A percentile compares a stretch with the other conserved stretches of the same genome.
phyloP scores from a whole-genome alignment of 2,797 vertebrate genomes.

The Sciaenops ocellatus region DNA sequence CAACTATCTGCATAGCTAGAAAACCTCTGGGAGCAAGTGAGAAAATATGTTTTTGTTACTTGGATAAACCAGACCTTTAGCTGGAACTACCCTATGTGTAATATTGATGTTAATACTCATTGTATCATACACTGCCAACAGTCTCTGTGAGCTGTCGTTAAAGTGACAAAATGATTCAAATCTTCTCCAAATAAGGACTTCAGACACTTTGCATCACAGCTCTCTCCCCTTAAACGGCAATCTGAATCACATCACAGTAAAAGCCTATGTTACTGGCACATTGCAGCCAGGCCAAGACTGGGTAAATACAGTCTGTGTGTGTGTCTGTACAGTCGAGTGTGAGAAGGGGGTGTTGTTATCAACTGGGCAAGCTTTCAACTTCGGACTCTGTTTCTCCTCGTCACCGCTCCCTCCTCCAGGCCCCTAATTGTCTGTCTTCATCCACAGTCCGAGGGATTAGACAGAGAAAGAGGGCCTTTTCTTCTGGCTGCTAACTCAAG shows the following conservation, averaged over 20 bases:
- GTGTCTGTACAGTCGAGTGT: constrained; percentile 48
- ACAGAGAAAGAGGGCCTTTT: constrained; percentile 58
- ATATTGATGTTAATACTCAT: too few species aligned
- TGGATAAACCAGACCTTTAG: too few species aligned
- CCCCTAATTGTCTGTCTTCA: constrained; percentile 38
- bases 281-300: constrained; percentile 19
- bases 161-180: not conserved
- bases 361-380: constrained; percentile 57
- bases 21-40: too few species aligned
- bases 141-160: not conserved
- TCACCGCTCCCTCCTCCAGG: constrained; percentile 40
- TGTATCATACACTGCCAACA: too few species aligned
- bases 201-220: constrained; percentile 4
- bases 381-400: constrained; percentile 6
- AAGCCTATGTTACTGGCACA: constrained; percentile 33
- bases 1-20: too few species aligned
- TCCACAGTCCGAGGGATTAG: constrained; percentile 48
- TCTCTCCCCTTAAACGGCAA: not conserved
- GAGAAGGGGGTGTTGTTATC: constrained; percentile 58
- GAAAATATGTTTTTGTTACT: too few species aligned
- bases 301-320: constrained; percentile 39
- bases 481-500: constrained; percentile 53
- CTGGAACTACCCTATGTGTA: too few species aligned
- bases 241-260: constrained; percentile 63
- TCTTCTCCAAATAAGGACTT: constrained; percentile 1